Evolutionary conservation across 2,797 vertebrate species (phyloP).

Genomic region (Apogon hyalosoma): DNA sequence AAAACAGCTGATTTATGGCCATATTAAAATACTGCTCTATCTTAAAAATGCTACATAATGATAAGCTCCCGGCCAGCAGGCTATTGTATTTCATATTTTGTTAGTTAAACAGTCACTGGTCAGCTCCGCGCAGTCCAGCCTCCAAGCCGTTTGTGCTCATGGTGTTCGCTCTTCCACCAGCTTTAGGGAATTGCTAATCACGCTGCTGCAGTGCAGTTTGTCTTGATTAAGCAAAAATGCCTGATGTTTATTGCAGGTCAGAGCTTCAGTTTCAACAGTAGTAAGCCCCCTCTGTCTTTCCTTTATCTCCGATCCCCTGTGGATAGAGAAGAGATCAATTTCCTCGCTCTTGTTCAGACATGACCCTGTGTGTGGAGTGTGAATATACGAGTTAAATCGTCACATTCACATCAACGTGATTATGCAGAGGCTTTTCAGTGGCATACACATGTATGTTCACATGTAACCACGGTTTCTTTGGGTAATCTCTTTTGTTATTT

Average conservation of each 20-base stretch:
- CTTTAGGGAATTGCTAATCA: constrained; percentile 19
- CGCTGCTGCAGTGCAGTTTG: constrained; percentile 36
- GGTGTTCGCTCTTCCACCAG: constrained; percentile 18
- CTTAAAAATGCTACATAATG: constrained; percentile 17
- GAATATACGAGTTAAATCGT: constrained; percentile 17
- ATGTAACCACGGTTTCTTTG: background rate
- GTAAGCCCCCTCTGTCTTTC: constrained; percentile 1
- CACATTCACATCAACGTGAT: constrained; percentile 12
- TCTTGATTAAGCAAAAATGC: constrained; percentile 43
- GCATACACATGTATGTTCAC: background rate
- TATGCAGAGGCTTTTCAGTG: constrained; percentile 11
- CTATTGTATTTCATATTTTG: constrained; percentile 43
- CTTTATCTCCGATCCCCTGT: constrained; percentile 23
- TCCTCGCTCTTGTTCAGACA: constrained; percentile 3
- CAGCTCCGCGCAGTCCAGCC: constrained; percentile 12
- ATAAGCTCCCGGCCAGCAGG: constrained; percentile 2
- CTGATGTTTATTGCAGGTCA: constrained; percentile 20
- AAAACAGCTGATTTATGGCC: constrained; percentile 41
- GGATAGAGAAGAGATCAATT: constrained; percentile 25
- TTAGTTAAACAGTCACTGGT: constrained; percentile 42
- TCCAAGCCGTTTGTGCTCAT: constrained; percentile 33
- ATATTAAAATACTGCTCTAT: constrained; percentile 34
- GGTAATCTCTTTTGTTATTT: constrained; percentile 19
- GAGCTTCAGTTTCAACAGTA: constrained; percentile 12
- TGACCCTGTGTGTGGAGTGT: constrained; percentile 20